Evolutionary conservation across 2,888 invertebrate genomes (phyloP), one percentile per base, ranked within the genome.

Genomic region (Apoda limacodes): DNA sequence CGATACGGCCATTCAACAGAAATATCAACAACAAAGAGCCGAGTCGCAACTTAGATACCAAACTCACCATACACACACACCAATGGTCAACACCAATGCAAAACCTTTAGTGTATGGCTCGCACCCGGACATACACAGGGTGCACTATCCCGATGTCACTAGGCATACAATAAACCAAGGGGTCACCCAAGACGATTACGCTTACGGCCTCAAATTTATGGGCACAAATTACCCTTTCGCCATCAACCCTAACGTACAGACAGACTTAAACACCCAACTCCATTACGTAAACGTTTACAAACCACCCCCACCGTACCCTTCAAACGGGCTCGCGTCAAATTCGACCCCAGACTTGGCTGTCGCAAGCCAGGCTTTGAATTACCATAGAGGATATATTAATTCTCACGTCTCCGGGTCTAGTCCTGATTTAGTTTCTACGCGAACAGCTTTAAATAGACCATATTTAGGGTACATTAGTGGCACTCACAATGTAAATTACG

Each of bases 1-100:
- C 66, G 95, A 96, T 59, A 93, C 94, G 0, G 95, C 96, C 9
- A 84, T 97, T 37, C 92, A 92, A 59, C 89, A 92, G 51, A 93
- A 93, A 60, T 90, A 91, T 65, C 82, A 86, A 26, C 84, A 80
- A 21, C 72, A 72, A 20, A 39, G 72, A 5, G 50, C 70, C 0
- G 70, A 76, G 25, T 68, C 72, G 0, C 66, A 70, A 34, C 56
- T 74, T 0, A 65, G 78, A 0, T 78, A 68, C 47, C 71, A 70
- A 39, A 63, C 52, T 50, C 72, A 64, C 38, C 61, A 57, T 32
- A 39, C 60, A 5, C 59, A 56, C 40, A 7, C 17, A 7, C 17
- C 17, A 7, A 67, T 64, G 40, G 45, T 66, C 2, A 66, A 64
- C 43, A 41, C 59, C 0, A 63, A 57, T 14, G 42, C 55, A 22